phyloP scores from a whole-genome alignment of 2,797 vertebrate genomes.

The Steatocranus sp. region DNA sequence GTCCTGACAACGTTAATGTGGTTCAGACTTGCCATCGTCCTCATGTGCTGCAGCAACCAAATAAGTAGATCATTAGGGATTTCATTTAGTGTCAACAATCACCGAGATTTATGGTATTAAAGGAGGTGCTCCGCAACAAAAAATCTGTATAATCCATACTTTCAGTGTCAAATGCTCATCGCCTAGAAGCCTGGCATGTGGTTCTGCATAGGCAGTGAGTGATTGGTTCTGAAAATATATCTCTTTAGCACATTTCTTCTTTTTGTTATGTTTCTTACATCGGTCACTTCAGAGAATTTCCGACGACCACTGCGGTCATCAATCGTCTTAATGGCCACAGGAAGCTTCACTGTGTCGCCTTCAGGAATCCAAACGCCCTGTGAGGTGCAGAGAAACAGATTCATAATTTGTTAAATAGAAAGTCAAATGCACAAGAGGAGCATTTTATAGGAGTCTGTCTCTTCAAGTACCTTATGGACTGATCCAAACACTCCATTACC shows the following conservation, averaged over 20 bases:
- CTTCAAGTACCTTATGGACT: constrained; percentile 84
- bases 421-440: not conserved
- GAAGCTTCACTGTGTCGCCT: constrained; percentile 92
- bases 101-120: not conserved
- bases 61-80: not conserved
- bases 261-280: constrained; percentile 73
- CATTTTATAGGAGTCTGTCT: not conserved
- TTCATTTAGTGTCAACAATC: not conserved
- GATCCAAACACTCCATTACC: constrained; percentile 89
- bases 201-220: not conserved
- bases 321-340: constrained; percentile 93
- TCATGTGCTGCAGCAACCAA: constrained; percentile 81
- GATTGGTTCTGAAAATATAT: not conserved
- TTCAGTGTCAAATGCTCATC: not conserved
- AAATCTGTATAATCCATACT: not conserved
- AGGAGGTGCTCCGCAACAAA: not conserved
- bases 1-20: constrained; percentile 86
- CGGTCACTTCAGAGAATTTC: constrained; percentile 83
- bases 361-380: constrained; percentile 96
- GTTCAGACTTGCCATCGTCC: constrained; percentile 87
- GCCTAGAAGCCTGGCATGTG: not conserved
- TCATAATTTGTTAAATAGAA: not conserved
- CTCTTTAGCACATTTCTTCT: not conserved
- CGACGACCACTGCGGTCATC: constrained; percentile 85
- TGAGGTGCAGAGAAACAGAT: not conserved